Evolutionary conservation across 2,888 invertebrate genomes (phyloP).

Genomic region (Brassicogethes aeneus): DNA sequence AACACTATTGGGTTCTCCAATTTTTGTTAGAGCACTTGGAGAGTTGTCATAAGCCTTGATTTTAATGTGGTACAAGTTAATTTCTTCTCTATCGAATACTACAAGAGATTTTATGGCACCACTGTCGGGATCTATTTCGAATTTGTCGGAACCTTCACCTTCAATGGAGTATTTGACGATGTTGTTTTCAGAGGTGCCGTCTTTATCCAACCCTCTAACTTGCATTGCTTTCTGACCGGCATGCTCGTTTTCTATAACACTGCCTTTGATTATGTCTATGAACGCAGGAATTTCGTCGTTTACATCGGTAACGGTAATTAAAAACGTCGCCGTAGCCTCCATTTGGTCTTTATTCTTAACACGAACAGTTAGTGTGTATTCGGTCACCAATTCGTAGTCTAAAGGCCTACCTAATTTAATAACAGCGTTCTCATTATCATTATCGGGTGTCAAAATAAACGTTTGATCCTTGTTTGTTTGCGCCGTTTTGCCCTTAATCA

Average conservation of each 20-base stretch:
- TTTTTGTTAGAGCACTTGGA: slow-evolving; percentile 62
- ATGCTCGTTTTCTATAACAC: slow-evolving; percentile 77
- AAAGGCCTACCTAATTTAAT: slow-evolving; percentile 68
- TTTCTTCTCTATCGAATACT: slow-evolving; percentile 78
- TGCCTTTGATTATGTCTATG: slow-evolving; percentile 70
- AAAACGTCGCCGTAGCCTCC: slow-evolving; percentile 69
- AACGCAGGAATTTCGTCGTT: slow-evolving; percentile 88
- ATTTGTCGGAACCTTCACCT: slow-evolving; percentile 55
- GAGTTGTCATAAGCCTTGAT: slow-evolving; percentile 79
- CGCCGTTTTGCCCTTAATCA: slow-evolving; percentile 73
- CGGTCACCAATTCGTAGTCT: slow-evolving; percentile 77
- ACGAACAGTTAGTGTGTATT: slow-evolving; percentile 75
- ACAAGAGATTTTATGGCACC: slow-evolving; percentile 80
- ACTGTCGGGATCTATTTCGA: slow-evolving; percentile 73
- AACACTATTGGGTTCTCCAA: slow-evolving; percentile 61
- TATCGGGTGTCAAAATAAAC: slow-evolving; percentile 52
- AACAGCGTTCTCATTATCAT: slow-evolving; percentile 57
- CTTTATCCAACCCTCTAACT: slow-evolving; percentile 70
- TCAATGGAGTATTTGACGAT: slow-evolving; percentile 72
- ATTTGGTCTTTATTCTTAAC: slow-evolving; percentile 74
- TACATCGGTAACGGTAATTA: slow-evolving; percentile 74
- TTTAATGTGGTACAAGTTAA: slow-evolving; percentile 80
- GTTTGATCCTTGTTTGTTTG: slow-evolving; percentile 79
- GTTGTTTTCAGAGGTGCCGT: slow-evolving; percentile 75
- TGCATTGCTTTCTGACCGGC: slow-evolving; percentile 80